Evolutionary conservation across 2,797 vertebrate genomes (phyloP).

Genomic region (Acropternis orthonyx): DNA sequence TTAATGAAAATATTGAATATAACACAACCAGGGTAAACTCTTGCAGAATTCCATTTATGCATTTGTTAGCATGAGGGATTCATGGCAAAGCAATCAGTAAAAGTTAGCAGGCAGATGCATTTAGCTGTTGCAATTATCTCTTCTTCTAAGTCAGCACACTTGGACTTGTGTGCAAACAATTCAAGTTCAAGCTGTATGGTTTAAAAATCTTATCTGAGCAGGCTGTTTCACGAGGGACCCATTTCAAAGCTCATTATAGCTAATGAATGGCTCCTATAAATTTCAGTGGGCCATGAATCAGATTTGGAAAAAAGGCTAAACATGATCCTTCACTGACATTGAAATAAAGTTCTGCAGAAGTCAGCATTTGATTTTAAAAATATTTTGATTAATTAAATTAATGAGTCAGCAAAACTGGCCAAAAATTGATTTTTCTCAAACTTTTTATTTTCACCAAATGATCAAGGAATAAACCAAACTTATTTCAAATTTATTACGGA

Average conservation of each 20-base stretch:
- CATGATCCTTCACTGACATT: neutral
- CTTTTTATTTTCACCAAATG: neutral
- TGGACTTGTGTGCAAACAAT: neutral
- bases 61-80: neutral
- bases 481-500: neutral
- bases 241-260: constrained; percentile 32
- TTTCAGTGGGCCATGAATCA: constrained; percentile 39
- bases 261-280: constrained; percentile 48
- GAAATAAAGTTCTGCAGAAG: constrained; percentile 27
- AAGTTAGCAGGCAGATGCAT: neutral
- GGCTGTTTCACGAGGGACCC: neutral
- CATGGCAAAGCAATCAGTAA: neutral
- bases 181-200: neutral
- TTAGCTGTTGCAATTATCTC: neutral
- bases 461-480: neutral
- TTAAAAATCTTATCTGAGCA: constrained; percentile 37
- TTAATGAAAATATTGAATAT: constrained; percentile 15
- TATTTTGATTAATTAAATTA: constrained; percentile 1
- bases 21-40: neutral
- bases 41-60: neutral
- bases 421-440: neutral
- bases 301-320: neutral
- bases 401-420: neutral
- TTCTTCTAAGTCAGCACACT: constrained; percentile 34
- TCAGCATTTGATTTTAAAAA: neutral